Base-by-base conservation (phyloP, 1,140 invertebrate genomes). In the Anagrus nilaparvatae region DNA sequence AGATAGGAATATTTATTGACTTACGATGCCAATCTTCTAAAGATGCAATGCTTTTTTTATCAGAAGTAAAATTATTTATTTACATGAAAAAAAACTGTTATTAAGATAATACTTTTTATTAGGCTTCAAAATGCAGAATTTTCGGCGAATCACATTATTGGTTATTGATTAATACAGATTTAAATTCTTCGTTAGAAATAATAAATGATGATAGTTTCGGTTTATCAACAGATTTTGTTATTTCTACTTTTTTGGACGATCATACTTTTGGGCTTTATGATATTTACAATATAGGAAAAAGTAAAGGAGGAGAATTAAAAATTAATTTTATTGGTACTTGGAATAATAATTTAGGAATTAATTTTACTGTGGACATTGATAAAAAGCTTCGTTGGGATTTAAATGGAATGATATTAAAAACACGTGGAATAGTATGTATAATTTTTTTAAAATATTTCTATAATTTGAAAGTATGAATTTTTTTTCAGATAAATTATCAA, bases 261-360 rank as follows among this genome's bases (percentile, higher is more conserved):
- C 14, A 40, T 12, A 7, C 25, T 5, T 43, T 6, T 16, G 9
- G 14, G 5, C 24, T 49, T 10, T 43, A 49, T 14, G 41, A 47
- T 17, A 20, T 43, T 36, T 49, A 49, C 19, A 48, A 48, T 31
- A 43, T 28, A 5, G 31, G 33, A 16, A 48, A 48, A 39, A 12
- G 18, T 23, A 27, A 24, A 6, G 47, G 43, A n/a, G 47, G 47
- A 29, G 24, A 9, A 17, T 32, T 48, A 18, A 48, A 42, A n/a
- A 20, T 34, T 1, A 38, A 13, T 3, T 21, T 31, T 13, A 10
- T 39, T 10, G 47, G 32, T 4, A 13, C 19, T 16, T 48, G 43
- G 47, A 20, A 45, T n/a, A 25, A 34, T 29, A 42, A 6, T 16
- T 9, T 6, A 21, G 35, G 40, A 7, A 16, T 46, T 17, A 42